phyloP scores from a whole-genome alignment of 2,797 vertebrate species.

The Cyclopterus lumpus region DNA sequence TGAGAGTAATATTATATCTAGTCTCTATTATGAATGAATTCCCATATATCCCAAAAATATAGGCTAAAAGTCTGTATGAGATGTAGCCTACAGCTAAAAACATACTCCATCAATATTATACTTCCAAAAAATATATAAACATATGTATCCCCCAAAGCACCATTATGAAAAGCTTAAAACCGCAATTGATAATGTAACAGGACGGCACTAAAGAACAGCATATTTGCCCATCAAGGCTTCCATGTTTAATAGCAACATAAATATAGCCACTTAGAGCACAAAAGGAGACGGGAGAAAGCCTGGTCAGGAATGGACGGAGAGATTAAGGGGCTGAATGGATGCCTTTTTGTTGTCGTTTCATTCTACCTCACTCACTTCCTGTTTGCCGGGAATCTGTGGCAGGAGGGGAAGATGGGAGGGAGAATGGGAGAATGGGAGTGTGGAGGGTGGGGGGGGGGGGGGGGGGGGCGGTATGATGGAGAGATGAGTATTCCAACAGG shows the following conservation, averaged over 20 bases:
- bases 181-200: constrained; percentile 26
- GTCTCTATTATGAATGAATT: not conserved
- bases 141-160: not conserved
- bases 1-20: not conserved
- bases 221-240: constrained; percentile 20
- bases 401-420: not conserved
- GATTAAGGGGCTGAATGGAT: constrained; percentile 22
- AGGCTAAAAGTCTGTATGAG: not conserved
- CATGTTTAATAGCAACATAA: constrained; percentile 29
- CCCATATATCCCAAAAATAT: not conserved
- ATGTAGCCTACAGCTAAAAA: not conserved
- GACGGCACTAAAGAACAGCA: constrained; percentile 8
- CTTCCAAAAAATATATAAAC: not conserved
- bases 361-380: constrained; percentile 36
- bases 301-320: constrained; percentile 10
- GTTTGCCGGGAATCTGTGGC: constrained; percentile 27
- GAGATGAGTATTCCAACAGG: constrained; percentile 46
- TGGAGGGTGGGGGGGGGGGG: constrained; percentile 1
- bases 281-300: not conserved
- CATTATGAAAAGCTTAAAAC: not conserved
- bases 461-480: constrained; percentile 14
- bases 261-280: constrained; percentile 20
- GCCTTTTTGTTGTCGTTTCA: constrained; percentile 39
- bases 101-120: not conserved
- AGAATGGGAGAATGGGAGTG: too few species aligned